These are phyloP conservation scores for Takifugu rubripes DNA, from an alignment of 2,797 vertebrate species.

Conservation along the genomic window DNA sequence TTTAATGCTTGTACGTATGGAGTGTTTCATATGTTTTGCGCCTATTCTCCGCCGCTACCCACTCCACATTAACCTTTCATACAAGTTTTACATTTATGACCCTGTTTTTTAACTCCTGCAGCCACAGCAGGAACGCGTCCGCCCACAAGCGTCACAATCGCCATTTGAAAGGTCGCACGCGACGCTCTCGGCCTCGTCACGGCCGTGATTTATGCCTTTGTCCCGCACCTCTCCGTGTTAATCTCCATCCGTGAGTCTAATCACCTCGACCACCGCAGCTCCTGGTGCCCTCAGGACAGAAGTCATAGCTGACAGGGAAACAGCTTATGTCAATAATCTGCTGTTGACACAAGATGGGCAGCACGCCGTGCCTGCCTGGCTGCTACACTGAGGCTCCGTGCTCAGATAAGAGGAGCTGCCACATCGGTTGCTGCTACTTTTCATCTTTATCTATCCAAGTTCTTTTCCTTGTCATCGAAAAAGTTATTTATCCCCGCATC, in stretches of 20 bases:
- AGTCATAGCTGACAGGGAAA: conserved; percentile 55
- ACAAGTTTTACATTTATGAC: conserved; percentile 22
- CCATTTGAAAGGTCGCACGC: conserved; percentile 70
- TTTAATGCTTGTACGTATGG: conserved; percentile 1
- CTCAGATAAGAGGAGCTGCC: conserved; percentile 49
- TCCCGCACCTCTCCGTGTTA: conserved; percentile 67
- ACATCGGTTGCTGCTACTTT: conserved; percentile 32
- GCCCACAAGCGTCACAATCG: conserved; percentile 62
- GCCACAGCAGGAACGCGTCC: conserved; percentile 39
- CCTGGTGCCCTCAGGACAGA: conserved; percentile 52
- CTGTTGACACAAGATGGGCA: conserved; percentile 75
- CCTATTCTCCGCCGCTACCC: conserved; percentile 26
- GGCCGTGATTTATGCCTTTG: conserved; percentile 67
- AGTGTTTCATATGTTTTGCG: conserved; percentile 36
- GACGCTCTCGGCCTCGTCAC: conserved; percentile 59
- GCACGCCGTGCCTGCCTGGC: conserved; percentile 37
- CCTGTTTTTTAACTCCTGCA: conserved; percentile 27
- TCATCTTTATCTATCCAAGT: conserved; percentile 2
- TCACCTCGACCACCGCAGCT: conserved; percentile 44
- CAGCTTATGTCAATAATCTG: conserved; percentile 73
- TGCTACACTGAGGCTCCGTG: conserved; percentile 31
- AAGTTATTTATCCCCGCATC: conserved; percentile 5
- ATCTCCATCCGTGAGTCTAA: conserved; percentile 77
- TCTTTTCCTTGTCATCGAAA: no score
- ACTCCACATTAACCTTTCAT: conserved; percentile 30